Percentiles rank a stretch among this genome's conserved stretches.
Evolutionary conservation across 2,113 vertebrate species (phyloP).

Genomic region (Pyrgilauda ruficollis): DNA sequence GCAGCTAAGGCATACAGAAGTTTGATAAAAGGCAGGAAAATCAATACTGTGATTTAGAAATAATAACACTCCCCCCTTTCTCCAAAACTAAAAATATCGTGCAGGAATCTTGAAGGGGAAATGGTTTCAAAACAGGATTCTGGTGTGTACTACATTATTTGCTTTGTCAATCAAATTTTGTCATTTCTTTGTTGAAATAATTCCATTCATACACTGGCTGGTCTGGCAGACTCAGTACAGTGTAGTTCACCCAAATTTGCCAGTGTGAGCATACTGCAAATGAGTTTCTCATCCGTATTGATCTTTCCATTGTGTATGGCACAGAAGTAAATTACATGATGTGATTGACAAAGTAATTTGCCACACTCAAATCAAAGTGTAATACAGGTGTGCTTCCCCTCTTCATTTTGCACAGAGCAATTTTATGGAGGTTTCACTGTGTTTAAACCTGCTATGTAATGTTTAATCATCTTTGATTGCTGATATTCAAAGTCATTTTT

Average conservation of each 20-base stretch:
- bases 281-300: constrained; percentile 59
- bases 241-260: not conserved
- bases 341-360: constrained; percentile 58
- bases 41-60: constrained; percentile 12
- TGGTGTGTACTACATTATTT: not conserved
- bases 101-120: not conserved
- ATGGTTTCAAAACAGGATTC: not conserved
- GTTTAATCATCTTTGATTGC: constrained; percentile 71
- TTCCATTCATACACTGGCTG: not conserved
- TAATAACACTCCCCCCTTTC: not conserved
- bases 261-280: constrained; percentile 28
- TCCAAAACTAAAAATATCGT: not conserved
- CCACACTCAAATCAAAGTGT: constrained; percentile 24
- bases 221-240: not conserved
- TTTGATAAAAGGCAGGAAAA: not conserved
- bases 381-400: constrained; percentile 40
- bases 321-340: constrained; percentile 38
- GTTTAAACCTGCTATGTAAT: constrained; percentile 33
- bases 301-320: constrained; percentile 46
- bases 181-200: not conserved
- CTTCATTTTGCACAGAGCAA: constrained; percentile 30
- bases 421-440: constrained; percentile 33
- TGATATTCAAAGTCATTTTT: constrained; percentile 59
- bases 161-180: not conserved
- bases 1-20: not conserved